Evolutionary conservation across 2,797 vertebrate species (phyloP), one percentile per base, ranked within the genome.

Genomic region (Pampus argenteus): DNA sequence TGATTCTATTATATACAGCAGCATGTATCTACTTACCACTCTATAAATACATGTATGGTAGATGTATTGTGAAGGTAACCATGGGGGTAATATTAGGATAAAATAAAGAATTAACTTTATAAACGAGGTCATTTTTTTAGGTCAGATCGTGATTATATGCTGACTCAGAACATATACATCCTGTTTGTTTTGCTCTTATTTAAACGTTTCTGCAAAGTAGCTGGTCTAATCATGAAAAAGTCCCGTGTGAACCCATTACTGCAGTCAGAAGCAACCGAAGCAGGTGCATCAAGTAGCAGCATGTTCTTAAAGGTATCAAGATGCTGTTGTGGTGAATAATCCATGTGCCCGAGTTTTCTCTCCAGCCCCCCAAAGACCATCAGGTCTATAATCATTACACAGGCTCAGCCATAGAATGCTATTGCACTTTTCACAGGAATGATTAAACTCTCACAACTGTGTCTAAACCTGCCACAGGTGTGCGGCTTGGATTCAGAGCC

Each of bases 361-460:
- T 89, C 90, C 87, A 86, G 92, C 40, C 50, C 50, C 50, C 94
- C 79, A 79, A 91, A 89, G 93, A 89, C 91, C 45, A 58, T 7
- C 71, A 64, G 48, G 66, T 79, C 47, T 6, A 20, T 61, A 65
- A 71, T 62, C 66, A 66, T 66, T 42, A 63, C 42, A 47, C 57
- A 23, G 9, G 58, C 67, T 67, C 20, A 62, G 67, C 52, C 34
- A 2, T 51, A 34, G 94, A 95, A 91, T 89, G 94, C 92, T 89
- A 93, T 94, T 92, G 93, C 93, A 92, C 91, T 28, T 94, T 95
- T 95, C 90, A 92, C 93, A 88, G 91, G 93, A 94, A 94, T 91
- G 94, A 94, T 92, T 94, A 92, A 94, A 94, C 94, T 95, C 91
- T 93, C 92, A 94, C 92, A 95, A 94, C 94, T 93, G 94, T 88